Conservation (phyloP, 2,888 invertebrate species). For the Phoronis australis region DNA sequence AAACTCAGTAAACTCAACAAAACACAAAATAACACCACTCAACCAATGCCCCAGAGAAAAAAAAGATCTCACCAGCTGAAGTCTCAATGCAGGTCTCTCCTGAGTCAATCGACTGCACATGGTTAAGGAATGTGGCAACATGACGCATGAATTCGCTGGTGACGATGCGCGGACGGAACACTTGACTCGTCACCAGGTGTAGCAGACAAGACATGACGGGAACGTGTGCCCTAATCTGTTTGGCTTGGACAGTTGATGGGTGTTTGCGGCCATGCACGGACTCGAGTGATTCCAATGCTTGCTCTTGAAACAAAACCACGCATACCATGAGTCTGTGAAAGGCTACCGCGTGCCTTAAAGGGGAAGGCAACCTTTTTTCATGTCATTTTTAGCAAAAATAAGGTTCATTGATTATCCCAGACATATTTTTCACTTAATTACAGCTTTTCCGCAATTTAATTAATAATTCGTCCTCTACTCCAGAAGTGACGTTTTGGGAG, state of each 20-base stretch:
- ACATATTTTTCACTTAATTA: too few species aligned
- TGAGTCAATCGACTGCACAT: slow-evolving; percentile 42
- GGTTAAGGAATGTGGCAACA: slow-evolving; percentile 34
- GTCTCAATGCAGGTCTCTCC: slow-evolving; percentile 47
- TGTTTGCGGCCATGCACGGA: slow-evolving; percentile 48
- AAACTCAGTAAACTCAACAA: too few species aligned
- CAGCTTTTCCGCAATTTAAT: too few species aligned
- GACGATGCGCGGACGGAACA: slow-evolving; percentile 43
- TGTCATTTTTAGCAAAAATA: too few species aligned
- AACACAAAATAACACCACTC: too few species aligned
- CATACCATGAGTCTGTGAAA: too few species aligned
- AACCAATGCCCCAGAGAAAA: neutral
- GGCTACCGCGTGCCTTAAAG: too few species aligned
- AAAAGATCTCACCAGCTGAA: slow-evolving; percentile 34
- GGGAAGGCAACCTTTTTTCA: too few species aligned
- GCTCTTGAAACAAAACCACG: slow-evolving; percentile 23
- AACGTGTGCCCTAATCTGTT: slow-evolving; percentile 40
- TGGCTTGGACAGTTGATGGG: slow-evolving; percentile 45
- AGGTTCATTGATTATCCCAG: too few species aligned
- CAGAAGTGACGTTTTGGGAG: too few species aligned
- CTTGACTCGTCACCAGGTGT: slow-evolving; percentile 44
- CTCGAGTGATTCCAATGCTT: slow-evolving; percentile 41
- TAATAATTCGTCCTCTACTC: too few species aligned
- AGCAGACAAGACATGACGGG: slow-evolving; percentile 43
- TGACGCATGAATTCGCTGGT: slow-evolving; percentile 39